Conservation (phyloP, 2,113 vertebrate genomes). For the Nerophis lumbriciformis region DNA sequence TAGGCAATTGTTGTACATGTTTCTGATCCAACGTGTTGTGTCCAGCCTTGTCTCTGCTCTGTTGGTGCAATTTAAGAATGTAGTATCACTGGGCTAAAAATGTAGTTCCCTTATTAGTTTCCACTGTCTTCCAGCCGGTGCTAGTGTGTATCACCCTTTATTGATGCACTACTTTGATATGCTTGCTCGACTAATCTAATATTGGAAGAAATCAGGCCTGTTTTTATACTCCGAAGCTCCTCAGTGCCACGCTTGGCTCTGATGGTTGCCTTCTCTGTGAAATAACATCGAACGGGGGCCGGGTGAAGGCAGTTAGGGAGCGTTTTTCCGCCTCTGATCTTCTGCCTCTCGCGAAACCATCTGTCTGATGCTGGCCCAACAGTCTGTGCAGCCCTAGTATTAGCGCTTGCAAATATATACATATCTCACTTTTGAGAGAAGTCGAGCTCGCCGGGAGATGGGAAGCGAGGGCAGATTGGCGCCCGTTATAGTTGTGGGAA, state of each 20-base stretch:
- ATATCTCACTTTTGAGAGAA: conserved; percentile 58
- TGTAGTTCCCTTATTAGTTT: too few relatives aligned
- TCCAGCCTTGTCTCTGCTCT: too few relatives aligned
- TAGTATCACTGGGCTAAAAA: too few relatives aligned
- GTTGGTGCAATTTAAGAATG: too few relatives aligned
- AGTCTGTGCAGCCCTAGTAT: conserved; percentile 52
- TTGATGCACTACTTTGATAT: conserved; percentile 54
- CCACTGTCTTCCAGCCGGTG: not conserved
- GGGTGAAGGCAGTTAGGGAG: conserved; percentile 29
- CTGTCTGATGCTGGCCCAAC: conserved; percentile 60
- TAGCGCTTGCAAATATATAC: conserved; percentile 70
- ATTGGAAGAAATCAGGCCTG: conserved; percentile 41
- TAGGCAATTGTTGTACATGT: too few relatives aligned
- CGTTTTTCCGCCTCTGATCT: conserved; percentile 49
- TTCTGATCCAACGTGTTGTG: too few relatives aligned
- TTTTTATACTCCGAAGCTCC: conserved; percentile 39
- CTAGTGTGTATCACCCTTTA: conserved; percentile 25
- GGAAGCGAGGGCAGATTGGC: conserved; percentile 58
- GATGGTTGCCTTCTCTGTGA: conserved; percentile 41
- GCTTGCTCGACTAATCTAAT: conserved; percentile 39
- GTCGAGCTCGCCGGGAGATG: conserved; percentile 41
- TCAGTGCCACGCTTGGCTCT: conserved; percentile 32
- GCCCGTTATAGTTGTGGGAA: conserved; percentile 24
- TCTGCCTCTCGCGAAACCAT: conserved; percentile 64
- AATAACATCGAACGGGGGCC: conserved; percentile 18